These are phyloP conservation scores for Apaloderma vittatum DNA, from an alignment of 2,113 vertebrate genomes.

Conservation along the genomic window DNA sequence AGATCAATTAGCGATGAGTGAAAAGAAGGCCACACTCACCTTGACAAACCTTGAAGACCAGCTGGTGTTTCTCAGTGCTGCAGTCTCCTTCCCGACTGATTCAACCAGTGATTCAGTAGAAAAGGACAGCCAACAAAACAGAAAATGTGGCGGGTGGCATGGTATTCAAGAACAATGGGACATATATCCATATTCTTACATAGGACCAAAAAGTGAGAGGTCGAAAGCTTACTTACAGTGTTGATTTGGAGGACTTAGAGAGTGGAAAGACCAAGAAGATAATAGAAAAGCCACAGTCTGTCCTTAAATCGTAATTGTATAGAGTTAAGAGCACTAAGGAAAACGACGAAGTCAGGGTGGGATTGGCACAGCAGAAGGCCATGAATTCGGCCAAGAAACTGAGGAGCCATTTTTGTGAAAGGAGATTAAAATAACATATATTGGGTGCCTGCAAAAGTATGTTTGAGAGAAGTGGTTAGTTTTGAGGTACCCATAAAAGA, in stretches of 20 bases:
- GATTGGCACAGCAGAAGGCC: not conserved
- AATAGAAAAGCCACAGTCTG: not conserved
- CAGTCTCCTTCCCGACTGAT: not conserved
- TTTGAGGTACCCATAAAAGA: not conserved
- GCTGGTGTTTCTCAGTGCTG: not conserved
- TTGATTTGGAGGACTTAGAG: not conserved
- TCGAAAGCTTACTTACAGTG: not conserved
- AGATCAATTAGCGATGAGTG: not conserved
- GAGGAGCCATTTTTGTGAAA: not conserved
- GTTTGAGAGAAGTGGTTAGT: not conserved
- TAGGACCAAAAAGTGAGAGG: not conserved
- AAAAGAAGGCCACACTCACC: not conserved
- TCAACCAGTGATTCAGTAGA: not conserved
- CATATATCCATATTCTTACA: not conserved
- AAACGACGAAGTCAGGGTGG: not conserved
- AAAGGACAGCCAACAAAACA: not conserved
- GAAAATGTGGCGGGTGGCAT: not conserved
- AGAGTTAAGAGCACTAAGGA: not conserved
- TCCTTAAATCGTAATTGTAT: not conserved
- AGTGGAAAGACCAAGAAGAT: not conserved
- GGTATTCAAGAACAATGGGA: not conserved
- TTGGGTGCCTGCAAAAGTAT: not conserved
- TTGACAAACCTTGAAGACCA: not conserved
- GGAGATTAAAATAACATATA: not conserved
- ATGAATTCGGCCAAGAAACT: not conserved